Percentiles rank a stretch among this genome's conserved stretches.
Evolutionary conservation across 1,140 invertebrate genomes (phyloP).

Genomic region (Pararge aegeria): DNA sequence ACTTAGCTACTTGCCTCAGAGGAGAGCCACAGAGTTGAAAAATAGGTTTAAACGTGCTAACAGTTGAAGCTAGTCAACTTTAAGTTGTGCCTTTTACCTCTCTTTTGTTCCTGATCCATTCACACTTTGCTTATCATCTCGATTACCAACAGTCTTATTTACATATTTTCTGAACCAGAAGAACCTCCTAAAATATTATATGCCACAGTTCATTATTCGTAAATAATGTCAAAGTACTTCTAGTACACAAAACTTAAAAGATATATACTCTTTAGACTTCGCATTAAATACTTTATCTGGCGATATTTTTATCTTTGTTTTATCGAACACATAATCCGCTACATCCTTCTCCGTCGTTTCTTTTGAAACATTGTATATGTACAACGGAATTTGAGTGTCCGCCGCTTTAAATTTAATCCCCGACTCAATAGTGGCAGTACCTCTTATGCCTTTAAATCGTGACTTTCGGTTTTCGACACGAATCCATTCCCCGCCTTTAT

Average conservation of each 20-base stretch:
- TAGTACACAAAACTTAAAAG: conserved; percentile 7
- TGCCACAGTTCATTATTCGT: background rate
- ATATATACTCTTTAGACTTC: background rate
- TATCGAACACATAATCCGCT: conserved; percentile 11
- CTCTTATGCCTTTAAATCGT: background rate
- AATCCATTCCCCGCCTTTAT: background rate
- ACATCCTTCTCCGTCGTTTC: conserved; percentile 9
- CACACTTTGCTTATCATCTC: background rate
- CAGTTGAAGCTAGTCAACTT: background rate
- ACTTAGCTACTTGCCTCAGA: too few species aligned
- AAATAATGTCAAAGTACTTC: background rate
- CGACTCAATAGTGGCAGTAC: background rate
- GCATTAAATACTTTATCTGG: conserved; percentile 5
- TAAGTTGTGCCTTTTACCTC: background rate
- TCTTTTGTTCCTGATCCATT: background rate
- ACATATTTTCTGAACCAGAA: background rate
- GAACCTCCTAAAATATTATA: background rate
- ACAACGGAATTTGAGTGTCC: conserved; percentile 15
- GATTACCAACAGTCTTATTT: background rate
- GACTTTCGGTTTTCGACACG: background rate
- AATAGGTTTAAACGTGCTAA: too few species aligned
- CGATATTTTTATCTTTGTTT: conserved; percentile 6
- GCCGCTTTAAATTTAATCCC: conserved; percentile 24
- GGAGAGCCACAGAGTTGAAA: too few species aligned
- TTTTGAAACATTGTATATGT: conserved; percentile 25